Percentiles rank a stretch among this genome's conserved stretches.
These are phyloP conservation scores for Kobus ellipsiprymnus DNA, from an alignment of 2,113 vertebrate genomes.

Conservation along the genomic window DNA sequence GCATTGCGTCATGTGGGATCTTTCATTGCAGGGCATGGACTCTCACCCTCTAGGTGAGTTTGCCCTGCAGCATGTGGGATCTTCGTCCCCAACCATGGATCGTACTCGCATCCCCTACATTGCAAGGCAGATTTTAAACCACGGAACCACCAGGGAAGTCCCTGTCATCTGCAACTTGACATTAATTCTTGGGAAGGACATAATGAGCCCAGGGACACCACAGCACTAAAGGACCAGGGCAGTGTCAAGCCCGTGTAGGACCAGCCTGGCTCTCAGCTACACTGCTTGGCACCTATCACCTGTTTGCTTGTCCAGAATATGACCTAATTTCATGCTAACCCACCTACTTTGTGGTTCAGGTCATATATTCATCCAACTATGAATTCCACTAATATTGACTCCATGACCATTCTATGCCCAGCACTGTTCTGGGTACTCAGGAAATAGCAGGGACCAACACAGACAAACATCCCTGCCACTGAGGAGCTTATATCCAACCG, in stretches of 20 bases:
- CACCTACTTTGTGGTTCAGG: not conserved
- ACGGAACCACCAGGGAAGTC: not conserved
- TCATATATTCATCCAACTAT: not conserved
- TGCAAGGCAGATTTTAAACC: not conserved
- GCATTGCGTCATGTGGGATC: not conserved
- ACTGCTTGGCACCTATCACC: not conserved
- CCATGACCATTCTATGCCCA: not conserved
- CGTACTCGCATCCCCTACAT: fast-evolving
- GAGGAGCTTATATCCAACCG: not conserved
- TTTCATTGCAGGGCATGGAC: not conserved
- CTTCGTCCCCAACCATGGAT: not conserved
- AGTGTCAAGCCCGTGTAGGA: not conserved
- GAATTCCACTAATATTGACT: not conserved
- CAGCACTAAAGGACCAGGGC: not conserved
- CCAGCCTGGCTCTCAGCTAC: too few relatives aligned
- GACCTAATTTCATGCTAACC: not conserved
- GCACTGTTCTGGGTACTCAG: not conserved
- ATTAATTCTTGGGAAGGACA: not conserved
- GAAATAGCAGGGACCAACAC: not conserved
- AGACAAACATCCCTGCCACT: not conserved
- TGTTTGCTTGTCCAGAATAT: not conserved
- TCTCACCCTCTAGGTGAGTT: not conserved
- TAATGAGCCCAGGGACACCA: not conserved
- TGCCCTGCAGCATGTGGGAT: not conserved
- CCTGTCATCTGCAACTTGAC: not conserved